Evolutionary conservation across 2,113 vertebrate species (phyloP), one percentile per base, ranked within the genome.

Genomic region (Callaeas wilsoni): DNA sequence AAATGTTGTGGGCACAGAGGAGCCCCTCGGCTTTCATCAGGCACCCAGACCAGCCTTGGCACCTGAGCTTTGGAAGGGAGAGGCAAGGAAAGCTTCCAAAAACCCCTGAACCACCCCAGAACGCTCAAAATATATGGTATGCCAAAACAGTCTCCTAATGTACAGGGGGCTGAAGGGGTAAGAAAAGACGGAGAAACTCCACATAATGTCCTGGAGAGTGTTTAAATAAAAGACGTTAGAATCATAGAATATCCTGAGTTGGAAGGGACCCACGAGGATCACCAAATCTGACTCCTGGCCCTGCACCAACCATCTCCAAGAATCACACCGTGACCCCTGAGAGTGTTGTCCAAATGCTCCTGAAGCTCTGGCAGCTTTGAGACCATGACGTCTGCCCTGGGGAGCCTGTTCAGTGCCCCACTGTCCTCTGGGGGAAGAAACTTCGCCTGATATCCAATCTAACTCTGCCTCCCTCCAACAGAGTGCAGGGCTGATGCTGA

Each of bases 21-120:
- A 89, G 35, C 50, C 74, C 63, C 74, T 81, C 5, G 4, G 78
- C 33, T 79, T 90, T 62, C 9, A 3, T 13, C 67, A 63, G 82
- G 68, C 20, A 63, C 32, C 53, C 5, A 4, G 62, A 78, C 60
- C 78, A 49, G 70, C 87, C 86, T 62, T 26, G 13, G 84, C 93
- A 96, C 87, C 91, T 65, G 77, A 50, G 57, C 57, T 80, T 89
- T 75, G 84, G 57, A 70, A 84, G 41, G 68, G 53, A 87, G 90
- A 90, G 91, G 12, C 6, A 49, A 53, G 39, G 37, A 37, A 87
- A 93, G 37, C 33, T 65, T 79, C 67, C 29, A 65, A 49, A 85
- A 77, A 6, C 6, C 71, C 41, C 39, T 52, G 65, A 39, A 13
- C 13, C 15, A 25, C 32, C 35, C 53, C 63, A 35, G 21, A 64